phyloP scores from a whole-genome alignment of 37 sponge, comb jelly and placozoan genomes.

The Oopsacas minuta region DNA sequence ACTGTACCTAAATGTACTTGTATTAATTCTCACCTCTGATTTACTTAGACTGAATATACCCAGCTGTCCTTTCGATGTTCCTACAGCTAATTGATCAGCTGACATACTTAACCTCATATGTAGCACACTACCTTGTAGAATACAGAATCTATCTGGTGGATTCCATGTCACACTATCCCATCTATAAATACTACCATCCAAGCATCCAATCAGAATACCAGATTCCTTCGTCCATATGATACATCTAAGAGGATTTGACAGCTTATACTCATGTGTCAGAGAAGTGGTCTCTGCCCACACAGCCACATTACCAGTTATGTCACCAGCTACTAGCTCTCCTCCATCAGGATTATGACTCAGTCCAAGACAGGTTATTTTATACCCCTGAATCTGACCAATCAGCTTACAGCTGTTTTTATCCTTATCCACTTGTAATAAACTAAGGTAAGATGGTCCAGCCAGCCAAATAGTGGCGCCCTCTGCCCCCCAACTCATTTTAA shows the following conservation, averaged over 20 bases:
- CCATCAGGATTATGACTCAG: background rate
- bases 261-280: background rate
- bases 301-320: background rate
- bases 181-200: background rate
- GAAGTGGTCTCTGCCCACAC: background rate
- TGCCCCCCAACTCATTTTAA: background rate
- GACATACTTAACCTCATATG: background rate
- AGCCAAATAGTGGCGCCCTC: background rate
- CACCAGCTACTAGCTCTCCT: background rate
- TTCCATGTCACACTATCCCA: background rate
- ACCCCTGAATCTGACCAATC: background rate
- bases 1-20: too few species aligned
- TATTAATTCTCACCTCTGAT: background rate
- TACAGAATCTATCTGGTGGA: background rate
- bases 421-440: background rate
- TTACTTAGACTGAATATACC: background rate
- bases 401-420: background rate
- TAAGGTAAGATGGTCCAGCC: background rate
- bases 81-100: background rate
- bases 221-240: background rate
- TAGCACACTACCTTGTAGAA: background rate
- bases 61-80: background rate
- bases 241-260: background rate
- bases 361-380: background rate
- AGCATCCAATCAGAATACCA: background rate